These are phyloP conservation scores for Orthosia cruda DNA, from an alignment of 2,888 invertebrate genomes.

Conservation along the genomic window DNA sequence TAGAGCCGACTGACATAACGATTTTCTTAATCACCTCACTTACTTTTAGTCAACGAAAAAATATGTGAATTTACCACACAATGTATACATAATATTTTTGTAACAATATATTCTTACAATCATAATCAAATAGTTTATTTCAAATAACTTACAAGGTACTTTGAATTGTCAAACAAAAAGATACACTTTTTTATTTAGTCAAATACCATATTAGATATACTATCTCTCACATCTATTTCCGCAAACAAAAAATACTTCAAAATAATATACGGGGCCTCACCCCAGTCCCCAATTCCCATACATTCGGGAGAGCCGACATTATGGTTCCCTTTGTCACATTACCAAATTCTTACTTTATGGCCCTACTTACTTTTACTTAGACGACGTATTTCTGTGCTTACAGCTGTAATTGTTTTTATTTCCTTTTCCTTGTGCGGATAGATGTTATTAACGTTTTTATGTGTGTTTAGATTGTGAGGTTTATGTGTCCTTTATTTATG, in stretches of 20 bases:
- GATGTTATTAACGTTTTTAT: slow-evolving; percentile 57
- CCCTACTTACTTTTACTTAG: slow-evolving; percentile 65
- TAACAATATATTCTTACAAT: too few species aligned
- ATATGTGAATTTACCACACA: too few species aligned
- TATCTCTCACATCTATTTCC: too few species aligned
- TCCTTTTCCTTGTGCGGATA: slow-evolving; percentile 42
- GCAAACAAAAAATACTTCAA: neutral
- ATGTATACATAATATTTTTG: too few species aligned
- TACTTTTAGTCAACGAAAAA: neutral
- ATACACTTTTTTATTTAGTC: too few species aligned
- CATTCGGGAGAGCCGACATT: slow-evolving; percentile 52
- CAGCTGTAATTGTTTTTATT: slow-evolving; percentile 61
- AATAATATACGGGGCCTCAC: slow-evolving; percentile 34
- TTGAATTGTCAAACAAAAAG: too few species aligned
- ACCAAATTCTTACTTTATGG: slow-evolving; percentile 65
- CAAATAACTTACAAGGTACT: too few species aligned
- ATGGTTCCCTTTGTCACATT: slow-evolving; percentile 67
- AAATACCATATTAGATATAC: too few species aligned
- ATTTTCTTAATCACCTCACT: too few species aligned
- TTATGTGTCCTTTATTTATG: slow-evolving; percentile 14
- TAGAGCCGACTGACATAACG: too few species aligned
- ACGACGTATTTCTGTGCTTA: slow-evolving; percentile 59
- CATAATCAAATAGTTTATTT: too few species aligned
- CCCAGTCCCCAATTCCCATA: slow-evolving; percentile 10
- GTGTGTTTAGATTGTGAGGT: slow-evolving; percentile 16